Conservation (phyloP, 2,797 vertebrate species). For the Phaenicophaeus curvirostris region DNA sequence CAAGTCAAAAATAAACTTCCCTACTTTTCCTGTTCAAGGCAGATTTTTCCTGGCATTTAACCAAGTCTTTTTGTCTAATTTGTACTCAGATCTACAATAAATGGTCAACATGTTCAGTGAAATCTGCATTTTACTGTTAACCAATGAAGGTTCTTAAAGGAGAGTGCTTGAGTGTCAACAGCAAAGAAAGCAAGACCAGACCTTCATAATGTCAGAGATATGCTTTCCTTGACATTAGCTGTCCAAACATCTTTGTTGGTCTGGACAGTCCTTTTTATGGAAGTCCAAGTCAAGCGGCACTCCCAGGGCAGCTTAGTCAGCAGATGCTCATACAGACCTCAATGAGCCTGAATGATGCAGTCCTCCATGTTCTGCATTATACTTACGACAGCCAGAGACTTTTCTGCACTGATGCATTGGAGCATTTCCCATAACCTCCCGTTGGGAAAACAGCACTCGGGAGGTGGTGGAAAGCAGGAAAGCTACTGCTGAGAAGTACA, state of each 20-base stretch:
- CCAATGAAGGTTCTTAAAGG: background rate
- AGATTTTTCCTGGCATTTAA: slow-evolving; percentile 8
- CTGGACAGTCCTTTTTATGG: background rate
- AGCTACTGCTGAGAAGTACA: background rate
- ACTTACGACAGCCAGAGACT: background rate
- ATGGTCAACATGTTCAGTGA: background rate
- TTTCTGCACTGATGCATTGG: background rate
- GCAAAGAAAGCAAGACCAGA: background rate
- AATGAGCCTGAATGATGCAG: background rate
- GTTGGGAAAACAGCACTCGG: background rate
- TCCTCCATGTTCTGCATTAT: background rate
- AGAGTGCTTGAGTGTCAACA: background rate
- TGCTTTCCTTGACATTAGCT: background rate
- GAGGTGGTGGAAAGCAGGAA: background rate
- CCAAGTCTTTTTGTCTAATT: background rate
- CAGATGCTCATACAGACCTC: background rate
- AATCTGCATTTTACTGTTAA: background rate
- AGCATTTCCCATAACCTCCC: background rate
- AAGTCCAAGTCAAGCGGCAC: background rate
- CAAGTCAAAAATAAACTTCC: background rate
- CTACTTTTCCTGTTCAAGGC: background rate
- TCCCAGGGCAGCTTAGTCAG: background rate
- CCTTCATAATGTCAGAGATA: background rate
- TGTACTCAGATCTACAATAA: background rate
- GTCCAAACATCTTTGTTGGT: background rate